Evolutionary conservation across 2,113 vertebrate genomes (phyloP), one percentile per base, ranked within the genome.

Genomic region (Otis tarda): DNA sequence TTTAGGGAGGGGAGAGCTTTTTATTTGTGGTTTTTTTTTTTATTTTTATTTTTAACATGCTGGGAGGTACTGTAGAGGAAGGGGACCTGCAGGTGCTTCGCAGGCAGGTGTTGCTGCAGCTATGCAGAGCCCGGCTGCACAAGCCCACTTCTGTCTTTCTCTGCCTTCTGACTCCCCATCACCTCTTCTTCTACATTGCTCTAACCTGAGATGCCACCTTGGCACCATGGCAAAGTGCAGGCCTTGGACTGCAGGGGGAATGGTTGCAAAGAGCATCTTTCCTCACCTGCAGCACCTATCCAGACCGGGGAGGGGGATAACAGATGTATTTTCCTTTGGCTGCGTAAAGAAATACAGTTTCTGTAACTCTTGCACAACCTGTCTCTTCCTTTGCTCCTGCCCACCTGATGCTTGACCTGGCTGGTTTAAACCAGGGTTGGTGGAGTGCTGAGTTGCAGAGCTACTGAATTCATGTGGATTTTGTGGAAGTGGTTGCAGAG

Each of bases 121-220:
- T 80, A 1, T 31, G 41, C 50, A 69, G 50, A 80, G 10, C 59
- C 14, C 0, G 0, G n/a, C 49, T 43, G 9, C 30, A 9, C 7
- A 6, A 43, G 15, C 27, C 13, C 12, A 10, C 2, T 77, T 79
- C 31, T 86, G 22, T 80, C 52, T 56, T 45, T 73, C 53, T 60
- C 37, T 87, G 35, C 35, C 18, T 22, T 76, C 25, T 1, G 4
- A 9, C 14, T 31, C 12, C 28, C 8, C 16, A 13, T 67, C 35
- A 9, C 47, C 25, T 53, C 41, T 55, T 33, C 50, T 69, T 25
- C 70, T 63, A 3, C 16, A 1, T 28, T 67, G 22, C 70, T 75
- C 8, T 80, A 35, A 55, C 56, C 35, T 31, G 80, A 71, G 73
- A 17, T 81, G 52, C 52, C 35, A 24, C 63, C 37, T 50, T 47